Base-by-base conservation (phyloP, 2,888 invertebrate species). In the Dyspetes luteomarginatus region DNA sequence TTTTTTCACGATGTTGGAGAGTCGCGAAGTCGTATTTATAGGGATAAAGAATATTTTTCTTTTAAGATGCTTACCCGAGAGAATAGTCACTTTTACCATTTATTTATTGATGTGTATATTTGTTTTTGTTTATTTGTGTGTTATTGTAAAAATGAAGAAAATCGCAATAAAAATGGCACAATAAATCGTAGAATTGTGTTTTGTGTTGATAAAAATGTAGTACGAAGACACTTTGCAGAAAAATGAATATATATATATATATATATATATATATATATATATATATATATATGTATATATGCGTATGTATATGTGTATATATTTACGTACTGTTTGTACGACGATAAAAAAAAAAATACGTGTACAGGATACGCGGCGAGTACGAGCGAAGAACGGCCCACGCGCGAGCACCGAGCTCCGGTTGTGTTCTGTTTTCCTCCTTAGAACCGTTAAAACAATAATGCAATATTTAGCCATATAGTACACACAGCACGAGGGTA, bases 401-500 rank as follows among this genome's bases (percentile, higher is more conserved):
- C 82, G 82, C 82, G 82, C 77, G 81, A 78, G 78, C 80, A 78
- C 83, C 83, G 81, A 81, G 84, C 78, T 84, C 82, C 83, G 81
- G 81, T 83, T 83, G 85, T 86, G 84, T 83, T 83, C 86, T 90
- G 89, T 90, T 90, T 89, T 90, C 89, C 87, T 88, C 88, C 88
- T 89, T 88, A 81, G 69, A 65, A 86, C 90, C 89, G 90, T 91
- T 91, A 90, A 90, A 90, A 91, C 91, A 91, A 91, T 91, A 91
- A 91, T 91, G 91, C 91, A 91, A 91, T 91, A 91, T 91, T 91
- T 90, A 91, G 90, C 90, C 90, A 88, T 90, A 91, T 89, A 91
- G 79, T 82, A 83, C 78, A 75, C 78, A 83, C 77, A 81, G 78
- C 74, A 76, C 56, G 78, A 64, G 67, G 77, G 77, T 76, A 80